These are phyloP conservation scores for Pampus argenteus DNA, from an alignment of 2,797 vertebrate genomes.

Conservation along the genomic window DNA sequence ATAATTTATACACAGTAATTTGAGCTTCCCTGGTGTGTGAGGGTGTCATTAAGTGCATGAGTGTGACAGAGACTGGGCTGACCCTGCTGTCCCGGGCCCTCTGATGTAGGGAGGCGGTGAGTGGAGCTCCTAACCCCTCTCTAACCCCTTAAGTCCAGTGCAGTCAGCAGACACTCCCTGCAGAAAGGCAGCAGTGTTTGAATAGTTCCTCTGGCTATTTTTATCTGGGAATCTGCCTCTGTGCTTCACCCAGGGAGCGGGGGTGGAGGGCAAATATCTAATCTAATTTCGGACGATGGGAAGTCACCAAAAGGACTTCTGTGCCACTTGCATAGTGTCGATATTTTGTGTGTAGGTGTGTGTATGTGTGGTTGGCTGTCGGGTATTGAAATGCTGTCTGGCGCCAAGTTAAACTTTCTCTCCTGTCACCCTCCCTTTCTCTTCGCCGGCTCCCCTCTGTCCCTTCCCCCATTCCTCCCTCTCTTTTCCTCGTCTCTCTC, in stretches of 20 bases:
- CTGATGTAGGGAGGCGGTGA: slow-evolving; percentile 57
- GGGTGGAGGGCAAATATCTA: slow-evolving; percentile 81
- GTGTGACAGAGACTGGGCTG: slow-evolving; percentile 29
- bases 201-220: slow-evolving; percentile 84
- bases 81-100: slow-evolving; percentile 47
- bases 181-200: slow-evolving; percentile 81
- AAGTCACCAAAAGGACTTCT: slow-evolving; percentile 81
- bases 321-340: slow-evolving; percentile 70
- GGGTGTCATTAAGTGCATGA: slow-evolving; percentile 7
- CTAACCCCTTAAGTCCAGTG: slow-evolving; percentile 76
- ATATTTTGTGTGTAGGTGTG: slow-evolving; percentile 60
- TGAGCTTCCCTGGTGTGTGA: not conserved
- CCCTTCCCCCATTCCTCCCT: slow-evolving; percentile 48
- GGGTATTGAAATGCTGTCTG: slow-evolving; percentile 83
- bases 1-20: not conserved
- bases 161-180: slow-evolving; percentile 76
- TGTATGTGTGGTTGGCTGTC: slow-evolving; percentile 73
- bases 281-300: slow-evolving; percentile 82
- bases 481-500: slow-evolving; percentile 21
- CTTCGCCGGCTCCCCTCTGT: slow-evolving; percentile 1
- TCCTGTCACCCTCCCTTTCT: slow-evolving; percentile 59
- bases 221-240: slow-evolving; percentile 85
- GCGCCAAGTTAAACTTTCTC: slow-evolving; percentile 84
- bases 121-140: slow-evolving; percentile 79
- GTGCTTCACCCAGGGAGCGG: slow-evolving; percentile 71